A percentile compares a stretch with the other conserved stretches of the same genome.
phyloP scores from a whole-genome alignment of 1,140 invertebrate species.

The Acromyrmex echinatior region DNA sequence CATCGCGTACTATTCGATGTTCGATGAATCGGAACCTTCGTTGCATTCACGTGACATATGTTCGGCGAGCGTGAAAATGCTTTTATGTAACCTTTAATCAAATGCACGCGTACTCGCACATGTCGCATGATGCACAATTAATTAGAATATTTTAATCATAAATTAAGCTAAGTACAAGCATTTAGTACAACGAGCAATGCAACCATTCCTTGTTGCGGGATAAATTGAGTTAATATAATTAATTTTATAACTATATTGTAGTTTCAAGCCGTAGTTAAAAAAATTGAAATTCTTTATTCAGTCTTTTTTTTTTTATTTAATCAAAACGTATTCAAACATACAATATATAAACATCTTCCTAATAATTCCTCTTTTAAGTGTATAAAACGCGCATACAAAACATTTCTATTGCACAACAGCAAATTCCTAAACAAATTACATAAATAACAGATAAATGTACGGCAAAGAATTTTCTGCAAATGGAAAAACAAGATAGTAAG shows the following conservation, averaged over 20 bases:
- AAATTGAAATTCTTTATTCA: background rate
- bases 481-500: slow-evolving; percentile 33
- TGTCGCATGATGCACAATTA: slow-evolving; percentile 13
- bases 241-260: background rate
- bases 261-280: background rate
- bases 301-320: background rate
- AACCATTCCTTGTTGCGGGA: background rate
- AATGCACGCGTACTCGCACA: background rate
- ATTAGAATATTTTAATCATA: slow-evolving; percentile 43
- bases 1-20: slow-evolving; percentile 63
- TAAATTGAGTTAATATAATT: slow-evolving; percentile 13
- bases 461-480: slow-evolving; percentile 18
- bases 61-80: slow-evolving; percentile 70
- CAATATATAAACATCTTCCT: background rate
- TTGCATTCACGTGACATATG: slow-evolving; percentile 73
- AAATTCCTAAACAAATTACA: background rate
- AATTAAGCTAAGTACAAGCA: background rate
- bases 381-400: background rate
- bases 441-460: slow-evolving; percentile 7
- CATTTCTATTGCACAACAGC: background rate
- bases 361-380: background rate
- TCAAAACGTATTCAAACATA: background rate
- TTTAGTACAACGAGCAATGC: background rate
- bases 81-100: slow-evolving; percentile 47
- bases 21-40: slow-evolving; percentile 71